Evolutionary conservation across 2,113 vertebrate genomes (phyloP), one percentile per base, ranked within the genome.

Genomic region (Eublepharis macularius): DNA sequence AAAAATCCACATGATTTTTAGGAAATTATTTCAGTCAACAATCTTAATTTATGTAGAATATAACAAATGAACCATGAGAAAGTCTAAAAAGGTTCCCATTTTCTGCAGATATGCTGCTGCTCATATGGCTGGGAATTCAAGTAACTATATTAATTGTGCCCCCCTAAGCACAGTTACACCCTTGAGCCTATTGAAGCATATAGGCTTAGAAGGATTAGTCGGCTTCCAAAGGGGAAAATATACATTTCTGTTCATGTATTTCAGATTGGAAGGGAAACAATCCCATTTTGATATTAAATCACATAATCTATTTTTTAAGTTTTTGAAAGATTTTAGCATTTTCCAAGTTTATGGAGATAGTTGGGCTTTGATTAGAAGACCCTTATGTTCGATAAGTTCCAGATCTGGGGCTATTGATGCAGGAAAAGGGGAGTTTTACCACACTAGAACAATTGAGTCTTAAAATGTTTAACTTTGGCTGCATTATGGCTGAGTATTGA

Each of bases 11-110:
- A 85, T 90, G 34, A 90, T 84, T 60, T 90, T 41, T 84, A 24
- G 86, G 70, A 86, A 81, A 92, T 26, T 21, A 66, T 51, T 85
- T 88, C 5, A 81, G 8, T 34, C 29, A 34, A 13, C 60, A 75
- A 78, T 66, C 41, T 66, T 79, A 88, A 8, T 45, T 51, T 83
- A 83, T 81, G n/a, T 12, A 81, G 43, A 68, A 51, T 89, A 91
- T 43, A 13, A 5, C 85, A 14, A 70, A 73, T 88, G 87, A 90
- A 90, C 13, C 0, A 66, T 86, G 77, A 75, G 84, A 89, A 85
- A 19, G 34, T 85, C 83, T 24, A 78, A 6, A 72, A 74, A 5
- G 9, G 51, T 76, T 43, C 29, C 21, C 80, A 74, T 83, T 90
- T 86, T 51, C 4, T 24, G 72, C n/a, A 26, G 5, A 47, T 66